phyloP scores from a whole-genome alignment of 2,888 invertebrate species.

The Synergus umbraculus region DNA sequence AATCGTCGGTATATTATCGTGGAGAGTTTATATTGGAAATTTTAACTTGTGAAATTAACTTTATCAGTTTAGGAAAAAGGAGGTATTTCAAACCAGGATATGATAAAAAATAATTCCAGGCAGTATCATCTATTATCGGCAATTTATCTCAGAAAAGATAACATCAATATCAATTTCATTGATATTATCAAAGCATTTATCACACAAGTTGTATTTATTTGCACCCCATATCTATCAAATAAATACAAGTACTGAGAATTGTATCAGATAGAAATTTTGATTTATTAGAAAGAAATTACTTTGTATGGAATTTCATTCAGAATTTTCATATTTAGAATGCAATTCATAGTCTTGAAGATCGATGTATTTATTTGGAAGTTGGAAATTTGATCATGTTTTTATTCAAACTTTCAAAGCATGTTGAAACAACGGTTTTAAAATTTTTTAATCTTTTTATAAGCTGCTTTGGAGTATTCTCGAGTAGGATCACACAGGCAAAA shows the following conservation, averaged over 20 bases:
- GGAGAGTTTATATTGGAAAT: background rate
- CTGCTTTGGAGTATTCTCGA: conserved; percentile 1
- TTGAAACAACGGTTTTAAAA: conserved; percentile 13
- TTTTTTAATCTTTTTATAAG: background rate
- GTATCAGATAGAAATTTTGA: background rate
- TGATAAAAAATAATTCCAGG: background rate
- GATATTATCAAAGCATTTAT: conserved; percentile 8
- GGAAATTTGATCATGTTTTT: background rate
- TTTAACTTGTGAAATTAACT: background rate
- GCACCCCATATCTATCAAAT: background rate
- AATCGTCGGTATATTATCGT: conserved; percentile 23
- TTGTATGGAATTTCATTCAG: background rate
- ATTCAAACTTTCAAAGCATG: background rate
- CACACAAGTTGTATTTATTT: background rate
- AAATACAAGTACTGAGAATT: background rate
- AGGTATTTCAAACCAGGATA: background rate
- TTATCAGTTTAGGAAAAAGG: conserved; percentile 2
- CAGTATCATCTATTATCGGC: conserved; percentile 18
- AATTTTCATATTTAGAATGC: background rate
- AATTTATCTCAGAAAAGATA: background rate
- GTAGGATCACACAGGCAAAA: conserved; percentile 16
- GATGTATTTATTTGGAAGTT: background rate
- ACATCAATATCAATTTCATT: background rate
- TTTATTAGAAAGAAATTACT: background rate
- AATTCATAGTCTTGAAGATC: background rate